Base-by-base conservation (phyloP, 2,113 vertebrate species). In the Mixornis gularis region DNA sequence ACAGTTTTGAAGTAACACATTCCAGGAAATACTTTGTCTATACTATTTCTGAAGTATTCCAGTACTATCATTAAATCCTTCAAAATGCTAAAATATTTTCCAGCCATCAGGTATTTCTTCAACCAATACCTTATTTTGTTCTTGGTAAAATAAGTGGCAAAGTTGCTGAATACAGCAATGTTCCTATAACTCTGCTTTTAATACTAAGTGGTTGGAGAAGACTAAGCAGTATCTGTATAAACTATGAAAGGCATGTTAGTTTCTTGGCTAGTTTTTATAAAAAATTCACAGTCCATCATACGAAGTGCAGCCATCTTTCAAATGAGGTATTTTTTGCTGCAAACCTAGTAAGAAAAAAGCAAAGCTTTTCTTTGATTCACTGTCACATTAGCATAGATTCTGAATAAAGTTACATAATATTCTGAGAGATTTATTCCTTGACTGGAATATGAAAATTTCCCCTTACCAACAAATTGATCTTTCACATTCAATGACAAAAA, bases 21-120 rank as follows among this genome's bases (percentile, higher is more conserved):
- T 81, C 68, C 68, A 93, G 68, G 77, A 85, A 72, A 56, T 88
- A 70, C 90, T 93, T 85, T 89, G 22, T 70, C 69, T 78, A 12
- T n/a, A 44, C n/a, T 41, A 43, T 32, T 82, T 89, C 73, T 86
- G 64, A 94, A 5, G 60, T 83, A 64, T 95, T 64, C 90, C 68
- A 93, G 48, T 30, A 68, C 43, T 81, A 87, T 12, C 90, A 95
- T 65, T 78, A 89, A 93, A 87, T 78, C 60, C 53, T 89, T 87
- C 59, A 92, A 87, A 87, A 70, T 48, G 36, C 15, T 74, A 81
- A 94, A 82, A 71, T 64, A 74, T 69, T 91, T 96, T 58, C n/a
- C 85, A 92, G 92, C 46, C 87, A 90, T 78, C 49, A 65, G 80
- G 43, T 90, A 88, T 85, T 88, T 95, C 43, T 82, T 95, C 69